A percentile compares a stretch with the other conserved stretches of the same genome.
Evolutionary conservation across 2,113 vertebrate genomes (phyloP).

Genomic region (Corvus cornix): DNA sequence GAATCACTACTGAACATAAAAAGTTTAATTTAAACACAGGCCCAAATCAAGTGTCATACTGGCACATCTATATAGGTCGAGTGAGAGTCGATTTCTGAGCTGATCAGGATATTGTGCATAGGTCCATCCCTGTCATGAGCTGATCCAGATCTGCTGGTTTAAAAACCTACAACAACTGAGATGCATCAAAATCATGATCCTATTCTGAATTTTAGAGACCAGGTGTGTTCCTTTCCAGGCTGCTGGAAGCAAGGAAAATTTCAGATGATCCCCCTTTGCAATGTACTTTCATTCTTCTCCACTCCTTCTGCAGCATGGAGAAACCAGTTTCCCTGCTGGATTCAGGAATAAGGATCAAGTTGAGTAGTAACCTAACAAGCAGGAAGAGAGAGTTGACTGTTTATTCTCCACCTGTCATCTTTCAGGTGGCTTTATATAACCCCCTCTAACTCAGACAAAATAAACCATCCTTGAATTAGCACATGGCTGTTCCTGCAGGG

Average conservation of each 20-base stretch:
- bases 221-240: not conserved
- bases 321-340: not conserved
- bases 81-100: not conserved
- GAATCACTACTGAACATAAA: not conserved
- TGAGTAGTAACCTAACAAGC: not conserved
- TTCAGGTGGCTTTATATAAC: not conserved
- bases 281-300: not conserved
- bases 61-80: not conserved
- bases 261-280: not conserved
- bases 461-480: not conserved
- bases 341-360: not conserved
- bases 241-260: not conserved
- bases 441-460: not conserved
- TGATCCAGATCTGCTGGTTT: not conserved
- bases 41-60: not conserved
- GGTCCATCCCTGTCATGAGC: not conserved
- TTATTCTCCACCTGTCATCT: not conserved
- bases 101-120: too few species aligned
- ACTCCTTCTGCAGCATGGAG: not conserved
- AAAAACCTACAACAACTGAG: not conserved
- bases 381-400: not conserved
- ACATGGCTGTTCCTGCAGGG: not conserved
- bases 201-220: not conserved
- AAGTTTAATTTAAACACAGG: not conserved
- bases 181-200: not conserved